These are phyloP conservation scores for Petaurus breviceps DNA, from an alignment of 2,113 vertebrate species.

Conservation along the genomic window DNA sequence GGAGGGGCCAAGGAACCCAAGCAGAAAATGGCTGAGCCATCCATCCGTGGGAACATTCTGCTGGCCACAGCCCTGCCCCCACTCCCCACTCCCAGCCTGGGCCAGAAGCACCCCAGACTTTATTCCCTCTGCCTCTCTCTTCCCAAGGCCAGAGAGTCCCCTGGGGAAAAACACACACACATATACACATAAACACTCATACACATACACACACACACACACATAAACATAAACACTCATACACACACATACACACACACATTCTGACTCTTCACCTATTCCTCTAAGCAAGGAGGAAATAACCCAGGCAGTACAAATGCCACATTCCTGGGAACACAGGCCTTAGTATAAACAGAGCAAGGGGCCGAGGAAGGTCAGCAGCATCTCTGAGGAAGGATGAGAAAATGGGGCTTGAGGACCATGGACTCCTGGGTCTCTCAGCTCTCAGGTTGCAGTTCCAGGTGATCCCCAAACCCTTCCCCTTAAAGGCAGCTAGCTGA, in stretches of 20 bases:
- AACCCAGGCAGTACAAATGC: background rate
- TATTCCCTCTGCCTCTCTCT: background rate
- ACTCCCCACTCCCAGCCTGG: background rate
- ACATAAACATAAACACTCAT: background rate
- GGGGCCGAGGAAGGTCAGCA: background rate
- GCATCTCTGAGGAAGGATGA: background rate
- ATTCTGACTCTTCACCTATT: background rate
- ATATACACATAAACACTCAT: no score
- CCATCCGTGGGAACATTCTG: background rate
- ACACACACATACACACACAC: background rate
- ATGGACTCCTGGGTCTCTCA: background rate
- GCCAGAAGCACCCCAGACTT: background rate
- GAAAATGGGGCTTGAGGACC: conserved; percentile 21
- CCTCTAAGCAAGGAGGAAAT: background rate
- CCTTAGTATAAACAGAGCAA: background rate
- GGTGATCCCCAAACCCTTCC: background rate
- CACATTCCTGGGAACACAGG: background rate
- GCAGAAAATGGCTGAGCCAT: conserved; percentile 58
- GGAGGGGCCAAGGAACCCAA: conserved; percentile 64
- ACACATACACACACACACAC: background rate
- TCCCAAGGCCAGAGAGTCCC: background rate
- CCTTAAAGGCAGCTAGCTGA: background rate
- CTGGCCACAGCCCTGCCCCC: background rate
- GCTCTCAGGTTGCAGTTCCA: background rate
- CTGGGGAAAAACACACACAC: background rate